phyloP scores from a whole-genome alignment of 2,113 vertebrate species.

The Smithornis capensis region DNA sequence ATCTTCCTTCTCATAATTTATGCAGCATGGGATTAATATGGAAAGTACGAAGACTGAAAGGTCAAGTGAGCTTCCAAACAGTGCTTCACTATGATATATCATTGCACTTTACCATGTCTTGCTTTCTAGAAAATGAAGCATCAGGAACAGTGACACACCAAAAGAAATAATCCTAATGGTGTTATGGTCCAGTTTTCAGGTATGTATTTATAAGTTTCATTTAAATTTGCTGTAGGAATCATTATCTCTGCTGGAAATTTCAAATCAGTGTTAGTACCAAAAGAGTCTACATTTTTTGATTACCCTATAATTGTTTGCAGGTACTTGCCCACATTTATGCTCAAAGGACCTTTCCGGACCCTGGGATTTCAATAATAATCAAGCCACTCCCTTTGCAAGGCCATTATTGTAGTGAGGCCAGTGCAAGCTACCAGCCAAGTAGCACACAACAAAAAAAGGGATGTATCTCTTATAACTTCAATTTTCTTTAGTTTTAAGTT shows the following conservation, averaged over 20 bases:
- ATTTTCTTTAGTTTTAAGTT: background rate
- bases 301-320: background rate
- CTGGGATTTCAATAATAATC: background rate
- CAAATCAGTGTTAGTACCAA: background rate
- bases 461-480: background rate
- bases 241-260: background rate
- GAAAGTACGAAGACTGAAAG: constrained; percentile 48
- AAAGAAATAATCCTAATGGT: background rate
- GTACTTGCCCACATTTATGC: background rate
- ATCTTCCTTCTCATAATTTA: constrained; percentile 58
- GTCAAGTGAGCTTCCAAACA: constrained; percentile 52
- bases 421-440: background rate
- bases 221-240: background rate
- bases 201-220: background rate
- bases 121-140: constrained; percentile 23
- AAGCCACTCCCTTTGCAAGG: background rate
- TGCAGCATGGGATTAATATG: constrained; percentile 53
- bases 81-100: constrained; percentile 31
- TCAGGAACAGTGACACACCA: background rate
- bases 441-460: background rate
- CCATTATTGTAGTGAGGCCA: background rate
- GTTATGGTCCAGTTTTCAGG: background rate
- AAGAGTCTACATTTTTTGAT: background rate
- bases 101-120: background rate
- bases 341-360: background rate